Base-by-base conservation (phyloP, 2,888 invertebrate genomes). In the Pyrrhosoma nymphula region DNA sequence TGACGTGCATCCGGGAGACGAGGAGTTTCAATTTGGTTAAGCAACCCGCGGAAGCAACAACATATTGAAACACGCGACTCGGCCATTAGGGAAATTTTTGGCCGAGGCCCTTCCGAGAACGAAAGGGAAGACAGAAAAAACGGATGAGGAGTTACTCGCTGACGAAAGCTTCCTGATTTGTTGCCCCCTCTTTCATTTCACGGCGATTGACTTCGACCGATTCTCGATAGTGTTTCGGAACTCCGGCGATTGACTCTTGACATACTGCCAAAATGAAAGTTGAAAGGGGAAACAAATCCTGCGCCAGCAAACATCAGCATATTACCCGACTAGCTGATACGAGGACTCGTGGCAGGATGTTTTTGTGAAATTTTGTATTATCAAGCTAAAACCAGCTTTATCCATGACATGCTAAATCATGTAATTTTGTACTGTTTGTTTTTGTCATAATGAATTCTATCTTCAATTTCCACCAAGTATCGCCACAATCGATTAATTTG, bases 51-150 rank as follows among this genome's bases (percentile, higher is more conserved):
- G 82, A 4, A 2, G 26, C 10, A n/a, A n/a, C n/a, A 35, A 35
- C 26, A n/a, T 26, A 82, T 82, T 35, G 82, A 35, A 82, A 82
- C 82, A 82, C 82, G 82, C 82, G 82, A 82, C 82, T 14, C 82
- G 26, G 8, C 82, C 82, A 82, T 82, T 82, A 82, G 82, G 82
- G 82, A 82, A 82, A 82, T 82, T 16, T 30, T 82, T n/a, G 60
- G 60, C 20, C 20, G 60, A 16, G 16, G 18, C 20, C 60, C 60
- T 20, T 60, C 16, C 1, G 26, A 35, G 82, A 35, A 14, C 82
- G 69, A 69, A 69, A 60, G 60, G 69, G 23, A n/a, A 26, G 0
- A 47, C 47, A 8, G 47, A 47, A 47, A 2, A 47, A 47, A 47
- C 47, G 69, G 26, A 23, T 26, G 26, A 10, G 30, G 35, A 23